A percentile compares a stretch with the other conserved stretches of the same genome.
These are phyloP conservation scores for Pluvianellus socialis DNA, from an alignment of 2,113 vertebrate genomes.

Conservation along the genomic window DNA sequence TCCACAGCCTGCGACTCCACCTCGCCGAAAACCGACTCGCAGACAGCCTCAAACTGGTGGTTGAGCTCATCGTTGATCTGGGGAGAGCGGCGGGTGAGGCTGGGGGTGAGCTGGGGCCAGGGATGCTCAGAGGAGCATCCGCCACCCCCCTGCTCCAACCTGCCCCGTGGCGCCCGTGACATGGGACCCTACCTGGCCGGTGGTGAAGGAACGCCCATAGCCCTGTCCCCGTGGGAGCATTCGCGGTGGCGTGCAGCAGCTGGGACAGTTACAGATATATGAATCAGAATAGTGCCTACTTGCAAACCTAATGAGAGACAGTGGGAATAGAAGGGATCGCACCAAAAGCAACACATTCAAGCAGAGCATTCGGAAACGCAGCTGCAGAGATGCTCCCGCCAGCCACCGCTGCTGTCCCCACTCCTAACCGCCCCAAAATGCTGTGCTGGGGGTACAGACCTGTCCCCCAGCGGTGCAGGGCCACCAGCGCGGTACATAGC, in stretches of 20 bases:
- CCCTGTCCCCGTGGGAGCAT: slow-evolving; percentile 87
- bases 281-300: slow-evolving; percentile 85
- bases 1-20: slow-evolving; percentile 96
- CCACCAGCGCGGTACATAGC: fast-evolving
- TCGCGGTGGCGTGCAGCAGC: slow-evolving; percentile 87
- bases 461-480: fast-evolving
- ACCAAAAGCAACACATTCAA: slow-evolving; percentile 30
- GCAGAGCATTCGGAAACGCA: slow-evolving; percentile 2
- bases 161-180: background rate
- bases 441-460: background rate
- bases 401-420: fast-evolving
- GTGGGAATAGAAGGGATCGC: slow-evolving; percentile 26
- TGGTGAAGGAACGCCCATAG: slow-evolving; percentile 94
- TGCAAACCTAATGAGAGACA: slow-evolving; percentile 73
- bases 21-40: slow-evolving; percentile 94
- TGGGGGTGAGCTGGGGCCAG: background rate
- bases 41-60: slow-evolving; percentile 93
- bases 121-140: background rate
- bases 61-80: slow-evolving; percentile 92
- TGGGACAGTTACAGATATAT: slow-evolving; percentile 85
- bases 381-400: fast-evolving
- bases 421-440: background rate
- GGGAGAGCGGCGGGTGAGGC: background rate
- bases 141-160: background rate
- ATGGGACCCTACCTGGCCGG: slow-evolving; percentile 83